These are phyloP conservation scores for Caradrina kadenii DNA, from an alignment of 2,888 invertebrate species.

Conservation along the genomic window DNA sequence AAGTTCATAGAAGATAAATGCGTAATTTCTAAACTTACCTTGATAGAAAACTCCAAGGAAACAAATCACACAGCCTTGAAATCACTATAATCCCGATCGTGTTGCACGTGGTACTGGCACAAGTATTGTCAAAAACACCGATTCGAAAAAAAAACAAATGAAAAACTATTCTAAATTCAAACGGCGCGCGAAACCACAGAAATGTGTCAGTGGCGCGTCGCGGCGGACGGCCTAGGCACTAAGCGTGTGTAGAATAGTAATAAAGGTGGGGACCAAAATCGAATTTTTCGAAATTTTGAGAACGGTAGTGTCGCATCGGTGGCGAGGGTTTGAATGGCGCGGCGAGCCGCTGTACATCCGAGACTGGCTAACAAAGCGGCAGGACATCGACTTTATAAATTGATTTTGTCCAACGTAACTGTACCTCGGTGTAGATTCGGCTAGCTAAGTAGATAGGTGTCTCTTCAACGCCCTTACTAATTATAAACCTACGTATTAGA, in stretches of 20 bases:
- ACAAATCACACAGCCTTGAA: slow-evolving; percentile 65
- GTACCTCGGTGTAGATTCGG: slow-evolving; percentile 72
- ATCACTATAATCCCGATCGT: slow-evolving; percentile 72
- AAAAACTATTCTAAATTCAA: slow-evolving; percentile 87
- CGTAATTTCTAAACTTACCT: slow-evolving; percentile 75
- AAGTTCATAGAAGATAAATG: slow-evolving; percentile 21
- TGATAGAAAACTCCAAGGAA: slow-evolving; percentile 67
- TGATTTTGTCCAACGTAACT: slow-evolving; percentile 87
- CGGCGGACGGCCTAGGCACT: slow-evolving; percentile 86
- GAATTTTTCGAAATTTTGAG: slow-evolving; percentile 83
- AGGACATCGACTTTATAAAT: slow-evolving; percentile 90
- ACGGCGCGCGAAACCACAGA: slow-evolving; percentile 86
- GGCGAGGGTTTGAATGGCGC: slow-evolving; percentile 85
- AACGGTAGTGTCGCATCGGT: slow-evolving; percentile 82
- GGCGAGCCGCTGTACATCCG: slow-evolving; percentile 79
- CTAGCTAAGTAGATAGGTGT: slow-evolving; percentile 49
- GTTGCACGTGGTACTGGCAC: slow-evolving; percentile 77
- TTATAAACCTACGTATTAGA: slow-evolving; percentile 27
- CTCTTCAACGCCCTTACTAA: slow-evolving; percentile 62
- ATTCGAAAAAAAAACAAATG: slow-evolving; percentile 76
- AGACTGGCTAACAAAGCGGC: slow-evolving; percentile 83
- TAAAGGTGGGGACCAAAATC: slow-evolving; percentile 77
- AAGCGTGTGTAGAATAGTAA: slow-evolving; percentile 83
- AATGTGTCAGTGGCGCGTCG: slow-evolving; percentile 90
- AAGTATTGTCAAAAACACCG: slow-evolving; percentile 77